Conservation (phyloP, 2,888 invertebrate genomes). For the Caenorhabditis drosophilae region DNA sequence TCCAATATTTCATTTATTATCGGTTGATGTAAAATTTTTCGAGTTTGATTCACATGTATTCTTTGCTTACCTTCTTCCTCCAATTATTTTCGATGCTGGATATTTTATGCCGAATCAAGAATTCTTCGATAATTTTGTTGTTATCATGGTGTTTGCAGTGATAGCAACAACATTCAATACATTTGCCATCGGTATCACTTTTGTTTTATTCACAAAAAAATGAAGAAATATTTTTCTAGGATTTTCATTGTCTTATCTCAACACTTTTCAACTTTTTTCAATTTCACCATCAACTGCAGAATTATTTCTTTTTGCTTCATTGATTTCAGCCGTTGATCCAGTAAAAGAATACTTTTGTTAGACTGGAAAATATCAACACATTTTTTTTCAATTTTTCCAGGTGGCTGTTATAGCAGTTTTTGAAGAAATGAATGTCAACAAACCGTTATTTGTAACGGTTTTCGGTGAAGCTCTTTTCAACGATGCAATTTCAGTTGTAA, state of each 20-base stretch:
- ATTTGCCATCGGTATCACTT: slow-evolving; percentile 71
- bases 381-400: neutral
- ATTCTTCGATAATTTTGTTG: slow-evolving; percentile 95
- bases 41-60: slow-evolving; percentile 77
- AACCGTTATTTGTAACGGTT: slow-evolving; percentile 94
- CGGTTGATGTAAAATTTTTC: slow-evolving; percentile 5
- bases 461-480: slow-evolving; percentile 96
- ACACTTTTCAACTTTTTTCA: slow-evolving; percentile 12
- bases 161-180: slow-evolving; percentile 95
- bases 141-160: slow-evolving; percentile 86
- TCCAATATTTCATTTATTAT: neutral
- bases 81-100: slow-evolving; percentile 96
- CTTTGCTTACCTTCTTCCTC: slow-evolving; percentile 96
- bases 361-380: too few species aligned
- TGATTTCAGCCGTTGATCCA: slow-evolving; percentile 47
- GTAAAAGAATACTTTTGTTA: too few species aligned
- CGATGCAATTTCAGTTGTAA: slow-evolving; percentile 83
- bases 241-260: slow-evolving; percentile 10
- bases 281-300: slow-evolving; percentile 15
- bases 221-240: too few species aligned
- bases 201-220: too few species aligned
- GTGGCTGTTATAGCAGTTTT: slow-evolving; percentile 46
- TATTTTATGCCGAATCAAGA: slow-evolving; percentile 97
- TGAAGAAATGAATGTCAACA: slow-evolving; percentile 81
- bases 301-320: slow-evolving; percentile 37